A percentile compares a stretch with the other conserved stretches of the same genome.
Conservation (phyloP, 2,113 vertebrate genomes). For the Amia ocellicauda region DNA sequence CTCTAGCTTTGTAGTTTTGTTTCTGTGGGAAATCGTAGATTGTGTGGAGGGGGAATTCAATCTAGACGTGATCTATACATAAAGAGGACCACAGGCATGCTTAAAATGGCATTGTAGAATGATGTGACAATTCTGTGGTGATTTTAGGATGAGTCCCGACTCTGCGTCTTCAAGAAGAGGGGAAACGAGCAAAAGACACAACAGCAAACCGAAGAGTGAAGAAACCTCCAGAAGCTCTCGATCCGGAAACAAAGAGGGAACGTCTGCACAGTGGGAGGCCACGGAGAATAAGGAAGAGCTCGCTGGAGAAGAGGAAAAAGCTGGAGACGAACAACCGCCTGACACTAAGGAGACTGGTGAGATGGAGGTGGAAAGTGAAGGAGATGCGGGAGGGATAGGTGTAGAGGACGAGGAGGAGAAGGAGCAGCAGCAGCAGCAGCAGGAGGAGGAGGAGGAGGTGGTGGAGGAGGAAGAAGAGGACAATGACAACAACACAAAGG, state of each 20-base stretch:
- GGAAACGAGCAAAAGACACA: slow-evolving; percentile 6
- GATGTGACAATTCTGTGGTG: too few relatives aligned
- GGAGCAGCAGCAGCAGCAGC: slow-evolving; percentile 1
- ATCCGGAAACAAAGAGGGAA: slow-evolving; percentile 1
- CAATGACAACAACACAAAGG: neutral
- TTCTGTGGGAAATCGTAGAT: neutral
- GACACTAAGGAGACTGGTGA: neutral
- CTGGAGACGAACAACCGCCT: too few relatives aligned
- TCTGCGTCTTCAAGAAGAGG: neutral
- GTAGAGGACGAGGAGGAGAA: slow-evolving; percentile 45
- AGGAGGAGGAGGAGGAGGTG: slow-evolving; percentile 5
- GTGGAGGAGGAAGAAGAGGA: slow-evolving; percentile 6
- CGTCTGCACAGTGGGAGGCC: neutral
- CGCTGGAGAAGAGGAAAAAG: neutral
- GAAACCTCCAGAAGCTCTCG: slow-evolving; percentile 4
- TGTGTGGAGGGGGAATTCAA: slow-evolving; percentile 14
- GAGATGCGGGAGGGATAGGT: slow-evolving; percentile 57
- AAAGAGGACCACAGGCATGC: slow-evolving; percentile 6
- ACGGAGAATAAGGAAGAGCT: neutral
- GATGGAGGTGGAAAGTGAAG: slow-evolving; percentile 40
- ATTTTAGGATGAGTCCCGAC: too few relatives aligned
- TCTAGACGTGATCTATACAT: neutral
- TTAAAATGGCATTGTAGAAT: too few relatives aligned
- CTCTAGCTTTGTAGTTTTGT: too few relatives aligned
- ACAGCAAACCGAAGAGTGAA: neutral